phyloP scores from a whole-genome alignment of 1,140 invertebrate genomes.

The Aphis craccivora region DNA sequence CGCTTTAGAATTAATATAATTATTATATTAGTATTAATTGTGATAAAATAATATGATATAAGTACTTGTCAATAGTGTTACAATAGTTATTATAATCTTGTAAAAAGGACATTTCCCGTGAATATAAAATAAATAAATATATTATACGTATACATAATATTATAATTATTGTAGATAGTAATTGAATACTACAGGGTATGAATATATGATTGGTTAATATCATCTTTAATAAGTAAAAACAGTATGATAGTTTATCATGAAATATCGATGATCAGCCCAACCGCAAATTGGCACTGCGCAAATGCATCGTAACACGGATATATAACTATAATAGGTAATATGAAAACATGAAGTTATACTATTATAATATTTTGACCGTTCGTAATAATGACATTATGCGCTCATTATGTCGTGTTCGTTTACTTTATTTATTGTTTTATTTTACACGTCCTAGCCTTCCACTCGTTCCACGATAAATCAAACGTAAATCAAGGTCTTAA shows the following conservation, averaged over 20 bases:
- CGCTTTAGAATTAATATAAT: too few relatives aligned
- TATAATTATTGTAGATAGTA: not conserved
- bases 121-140: too few relatives aligned
- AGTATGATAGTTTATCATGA: not conserved
- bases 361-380: not conserved
- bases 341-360: not conserved
- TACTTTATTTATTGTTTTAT: not conserved
- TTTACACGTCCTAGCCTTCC: not conserved
- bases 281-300: not conserved
- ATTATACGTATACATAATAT: not conserved
- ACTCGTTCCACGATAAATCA: not conserved
- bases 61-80: too few relatives aligned
- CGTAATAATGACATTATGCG: not conserved
- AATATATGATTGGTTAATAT: not conserved
- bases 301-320: not conserved
- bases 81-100: too few relatives aligned
- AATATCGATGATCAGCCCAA: not conserved
- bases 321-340: not conserved
- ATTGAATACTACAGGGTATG: not conserved
- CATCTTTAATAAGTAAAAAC: not conserved
- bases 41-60: too few relatives aligned
- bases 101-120: too few relatives aligned
- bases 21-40: too few relatives aligned
- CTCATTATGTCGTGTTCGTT: not conserved
- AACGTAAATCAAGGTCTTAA: conserved; percentile 57